Conservation (phyloP, 2,113 vertebrate species). For the Mustela nigripes region DNA sequence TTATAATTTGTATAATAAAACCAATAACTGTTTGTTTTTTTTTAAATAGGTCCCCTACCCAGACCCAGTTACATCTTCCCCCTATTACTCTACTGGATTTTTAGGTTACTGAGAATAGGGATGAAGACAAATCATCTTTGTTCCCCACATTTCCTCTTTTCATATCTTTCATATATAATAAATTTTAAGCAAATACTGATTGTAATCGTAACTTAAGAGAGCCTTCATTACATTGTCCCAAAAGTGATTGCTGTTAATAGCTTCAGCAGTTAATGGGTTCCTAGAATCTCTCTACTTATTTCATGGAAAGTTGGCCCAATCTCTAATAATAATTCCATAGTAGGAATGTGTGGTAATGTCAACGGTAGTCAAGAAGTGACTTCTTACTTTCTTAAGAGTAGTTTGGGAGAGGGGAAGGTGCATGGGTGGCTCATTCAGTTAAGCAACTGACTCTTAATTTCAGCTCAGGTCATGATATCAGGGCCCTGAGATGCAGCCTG, state of each 20-base stretch:
- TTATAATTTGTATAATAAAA: background rate
- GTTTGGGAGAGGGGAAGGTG: background rate
- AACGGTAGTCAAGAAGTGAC: background rate
- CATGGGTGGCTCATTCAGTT: background rate
- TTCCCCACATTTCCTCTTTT: background rate
- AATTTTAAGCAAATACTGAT: background rate
- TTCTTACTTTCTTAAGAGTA: conserved; percentile 8
- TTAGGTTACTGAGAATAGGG: background rate
- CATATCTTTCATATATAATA: background rate
- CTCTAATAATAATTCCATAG: background rate
- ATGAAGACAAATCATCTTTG: background rate
- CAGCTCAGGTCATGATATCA: background rate
- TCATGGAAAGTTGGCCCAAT: background rate
- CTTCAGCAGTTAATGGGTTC: background rate
- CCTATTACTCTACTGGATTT: background rate
- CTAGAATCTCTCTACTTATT: background rate
- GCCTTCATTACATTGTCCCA: background rate
- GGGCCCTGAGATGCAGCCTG: background rate
- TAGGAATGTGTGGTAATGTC: background rate
- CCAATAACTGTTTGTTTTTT: background rate
- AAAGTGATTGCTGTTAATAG: background rate
- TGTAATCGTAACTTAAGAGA: conserved; percentile 17
- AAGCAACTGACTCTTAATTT: background rate
- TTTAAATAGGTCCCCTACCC: background rate
- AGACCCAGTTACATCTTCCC: background rate